Evolutionary conservation across 2,888 invertebrate genomes (phyloP), one percentile per base, ranked within the genome.

Genomic region (Crocallis elinguaria): DNA sequence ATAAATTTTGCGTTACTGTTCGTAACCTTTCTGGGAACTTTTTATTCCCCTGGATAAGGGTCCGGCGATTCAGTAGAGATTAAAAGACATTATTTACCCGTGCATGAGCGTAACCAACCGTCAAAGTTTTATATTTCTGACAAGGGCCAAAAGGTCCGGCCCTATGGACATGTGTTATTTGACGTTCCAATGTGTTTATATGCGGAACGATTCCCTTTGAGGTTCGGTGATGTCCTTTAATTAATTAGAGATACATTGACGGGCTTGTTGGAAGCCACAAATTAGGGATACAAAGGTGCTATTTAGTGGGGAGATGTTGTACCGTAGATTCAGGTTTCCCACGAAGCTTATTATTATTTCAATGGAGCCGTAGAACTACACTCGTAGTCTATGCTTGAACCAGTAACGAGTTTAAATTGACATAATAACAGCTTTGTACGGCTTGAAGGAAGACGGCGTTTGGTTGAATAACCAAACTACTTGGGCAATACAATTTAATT

Each of bases 51-150:
- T 66, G 78, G 78, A 84, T 81, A 81, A 84, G 79, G 86, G 86
- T 84, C 77, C 75, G 74, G 69, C 75, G 77, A 67, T 82, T 77
- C 71, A 79, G 73, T 76, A 73, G 65, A 86, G 84, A 86, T 88
- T 88, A 88, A 87, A 86, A 87, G 79, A 85, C 86, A 84, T 87
- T 86, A 86, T 85, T 87, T 86, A 82, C 79, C 77, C 82, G 66
- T 67, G 72, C 79, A 75, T 81, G 77, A 74, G 76, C 74, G 80
- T 76, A 82, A 73, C 79, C 73, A 75, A 76, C 73, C 80, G 79
- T 83, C 82, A 82, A 82, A 82, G 75, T 86, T 86, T 85, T 85
- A 83, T 86, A 84, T 82, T 79, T 80, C 71, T 86, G 87, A 86
- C 86, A 81, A 62, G 82, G 87, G 86, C 73, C 76, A 67, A 70